Evolutionary conservation across 2,888 invertebrate genomes (phyloP), one percentile per base, ranked within the genome.

Genomic region (Blomia tropicalis): DNA sequence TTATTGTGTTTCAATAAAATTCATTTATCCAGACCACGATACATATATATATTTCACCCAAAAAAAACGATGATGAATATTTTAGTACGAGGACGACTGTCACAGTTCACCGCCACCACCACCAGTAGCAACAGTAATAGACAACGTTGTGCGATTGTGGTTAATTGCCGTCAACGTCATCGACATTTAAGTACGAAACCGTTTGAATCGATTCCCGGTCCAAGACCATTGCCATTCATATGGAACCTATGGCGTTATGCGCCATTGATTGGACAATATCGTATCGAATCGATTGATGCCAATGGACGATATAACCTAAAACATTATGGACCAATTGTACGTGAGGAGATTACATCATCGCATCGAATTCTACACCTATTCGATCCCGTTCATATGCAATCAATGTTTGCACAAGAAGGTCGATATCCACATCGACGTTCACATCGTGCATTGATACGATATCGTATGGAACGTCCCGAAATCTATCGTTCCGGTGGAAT

Each of bases 401-500:
- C 77, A 1, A 77, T 90, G 68, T 83, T 86, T 68, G 79, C 83
- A 58, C 79, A 80, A 66, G 81, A 81, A 70, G 81, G 81, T 25
- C 79, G 81, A 41, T 81, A 80, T 73, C 90, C 90, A 0, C 79
- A 82, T 44, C 76, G 90, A 67, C 77, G 85, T 68, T 87, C 87
- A 70, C 90, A 91, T 70, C 75, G 85, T 56, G 87, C 87, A 0
- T 77, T 91, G 71, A 77, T 80, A 64, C 83, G 87, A 69, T 89
- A 86, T 72, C 79, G 90, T 59, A 73, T 78, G 25, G 82, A 82
- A 69, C 80, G 84, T 66, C 83, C 83, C 0, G 74, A 82, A 63
- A 75, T 85, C 47, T 90, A 89, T 71, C 84, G 82, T 67, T 82
- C 82, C 22, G 87, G 86, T 1, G 90, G 90, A 59, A 75, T 90